A percentile compares a stretch with the other conserved stretches of the same genome.
These are phyloP conservation scores for Liodrosophila aerea DNA, from an alignment of 2,888 invertebrate species.

Conservation along the genomic window DNA sequence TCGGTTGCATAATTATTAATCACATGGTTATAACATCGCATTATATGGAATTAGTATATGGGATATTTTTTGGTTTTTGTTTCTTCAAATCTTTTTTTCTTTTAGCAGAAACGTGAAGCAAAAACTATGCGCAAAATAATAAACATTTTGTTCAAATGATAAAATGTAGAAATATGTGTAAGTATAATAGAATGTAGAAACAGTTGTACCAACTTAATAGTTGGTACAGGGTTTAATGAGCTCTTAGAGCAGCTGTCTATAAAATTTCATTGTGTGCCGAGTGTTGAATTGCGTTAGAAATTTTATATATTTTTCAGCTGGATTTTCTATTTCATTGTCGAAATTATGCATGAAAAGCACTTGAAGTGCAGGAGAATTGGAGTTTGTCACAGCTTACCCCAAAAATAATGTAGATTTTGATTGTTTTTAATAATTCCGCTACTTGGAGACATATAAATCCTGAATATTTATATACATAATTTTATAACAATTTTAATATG, in stretches of 20 bases:
- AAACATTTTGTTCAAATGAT: slow-evolving; percentile 25
- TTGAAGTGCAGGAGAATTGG: slow-evolving; percentile 2
- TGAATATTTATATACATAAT: too few species aligned
- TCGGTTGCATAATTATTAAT: slow-evolving; percentile 58
- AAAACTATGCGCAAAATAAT: slow-evolving; percentile 52
- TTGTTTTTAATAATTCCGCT: too few species aligned
- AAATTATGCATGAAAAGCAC: slow-evolving; percentile 73
- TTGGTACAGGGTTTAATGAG: too few species aligned
- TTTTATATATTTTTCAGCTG: slow-evolving; percentile 1
- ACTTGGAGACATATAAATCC: too few species aligned
- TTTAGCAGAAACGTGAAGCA: slow-evolving; percentile 62
- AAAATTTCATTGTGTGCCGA: not conserved
- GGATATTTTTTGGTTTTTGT: slow-evolving; percentile 13
- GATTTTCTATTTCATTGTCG: too few species aligned
- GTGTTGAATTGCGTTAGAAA: not conserved
- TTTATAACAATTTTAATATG: too few species aligned
- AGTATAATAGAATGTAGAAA: slow-evolving; percentile 7
- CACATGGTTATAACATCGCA: slow-evolving; percentile 55
- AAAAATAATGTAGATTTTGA: too few species aligned
- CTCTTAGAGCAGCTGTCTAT: too few species aligned
- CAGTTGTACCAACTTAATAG: too few species aligned
- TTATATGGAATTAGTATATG: slow-evolving; percentile 40
- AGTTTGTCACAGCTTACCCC: too few species aligned
- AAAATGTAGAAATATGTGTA: slow-evolving; percentile 13
- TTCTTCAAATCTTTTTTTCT: slow-evolving; percentile 17